Evolutionary conservation across 2,113 vertebrate genomes (phyloP).

Genomic region (Anarhynchus alexandrinus): DNA sequence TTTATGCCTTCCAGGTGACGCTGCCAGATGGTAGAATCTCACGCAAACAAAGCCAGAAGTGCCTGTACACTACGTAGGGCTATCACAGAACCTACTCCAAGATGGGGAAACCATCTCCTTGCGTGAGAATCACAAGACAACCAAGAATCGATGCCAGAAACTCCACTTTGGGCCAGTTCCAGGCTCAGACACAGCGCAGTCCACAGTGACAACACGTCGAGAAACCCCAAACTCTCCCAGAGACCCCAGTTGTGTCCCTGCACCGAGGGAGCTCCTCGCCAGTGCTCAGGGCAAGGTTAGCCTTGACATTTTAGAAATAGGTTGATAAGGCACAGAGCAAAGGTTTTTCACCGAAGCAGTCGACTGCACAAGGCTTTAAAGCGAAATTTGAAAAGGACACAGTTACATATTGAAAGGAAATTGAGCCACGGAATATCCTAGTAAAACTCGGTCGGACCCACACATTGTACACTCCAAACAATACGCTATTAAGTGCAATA

Average conservation of each 20-base stretch:
- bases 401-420: slow-evolving; percentile 50
- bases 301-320: not conserved
- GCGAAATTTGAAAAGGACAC: slow-evolving; percentile 2
- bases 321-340: not conserved
- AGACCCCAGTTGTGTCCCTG: not conserved
- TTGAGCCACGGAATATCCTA: slow-evolving; percentile 13
- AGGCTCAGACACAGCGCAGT: not conserved
- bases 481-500: slow-evolving; percentile 29
- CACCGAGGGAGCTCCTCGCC: not conserved
- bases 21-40: slow-evolving; percentile 15
- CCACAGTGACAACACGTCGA: not conserved
- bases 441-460: slow-evolving; percentile 10
- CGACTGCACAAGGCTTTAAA: not conserved
- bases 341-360: not conserved
- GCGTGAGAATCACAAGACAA: not conserved
- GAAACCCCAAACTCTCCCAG: not conserved
- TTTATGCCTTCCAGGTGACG: slow-evolving; percentile 50
- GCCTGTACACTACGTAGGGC: not conserved
- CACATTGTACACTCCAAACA: slow-evolving; percentile 20
- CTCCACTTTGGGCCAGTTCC: not conserved
- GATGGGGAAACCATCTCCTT: not conserved
- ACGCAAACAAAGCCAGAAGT: not conserved
- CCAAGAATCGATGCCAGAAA: not conserved
- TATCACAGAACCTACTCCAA: not conserved
- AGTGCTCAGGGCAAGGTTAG: not conserved